Conservation (phyloP, 2,888 invertebrate genomes). For the Pogonocherus hispidulus region DNA sequence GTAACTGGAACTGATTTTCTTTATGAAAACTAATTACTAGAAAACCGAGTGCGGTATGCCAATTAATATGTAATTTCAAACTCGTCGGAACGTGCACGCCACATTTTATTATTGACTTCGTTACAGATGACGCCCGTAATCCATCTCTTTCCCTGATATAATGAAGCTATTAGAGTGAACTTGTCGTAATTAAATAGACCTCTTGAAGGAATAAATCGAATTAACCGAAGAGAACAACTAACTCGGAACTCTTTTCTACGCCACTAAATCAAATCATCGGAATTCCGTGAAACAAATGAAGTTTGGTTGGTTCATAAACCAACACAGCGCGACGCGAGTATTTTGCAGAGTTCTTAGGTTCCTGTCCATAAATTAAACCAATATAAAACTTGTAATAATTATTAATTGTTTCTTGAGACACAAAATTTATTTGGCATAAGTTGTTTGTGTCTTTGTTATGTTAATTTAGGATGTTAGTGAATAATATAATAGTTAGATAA, state of each 20-base stretch:
- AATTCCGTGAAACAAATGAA: slow-evolving; percentile 20
- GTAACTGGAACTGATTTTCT: no score
- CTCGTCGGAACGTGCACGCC: neutral
- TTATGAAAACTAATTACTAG: neutral
- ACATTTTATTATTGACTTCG: slow-evolving; percentile 10
- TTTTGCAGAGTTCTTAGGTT: no score
- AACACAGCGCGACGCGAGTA: no score
- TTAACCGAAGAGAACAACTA: slow-evolving; percentile 32
- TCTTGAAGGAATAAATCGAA: slow-evolving; percentile 35
- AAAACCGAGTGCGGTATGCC: neutral
- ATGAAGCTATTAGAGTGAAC: slow-evolving; percentile 42
- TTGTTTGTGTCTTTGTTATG: no score
- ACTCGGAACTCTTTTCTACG: slow-evolving; percentile 28
- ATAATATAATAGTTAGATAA: no score
- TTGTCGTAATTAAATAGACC: slow-evolving; percentile 42
- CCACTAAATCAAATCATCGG: slow-evolving; percentile 31
- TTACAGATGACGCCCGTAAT: slow-evolving; percentile 38
- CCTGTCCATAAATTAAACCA: no score
- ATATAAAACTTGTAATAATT: no score
- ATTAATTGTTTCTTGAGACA: no score
- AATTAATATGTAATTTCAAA: no score
- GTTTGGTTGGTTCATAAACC: no score
- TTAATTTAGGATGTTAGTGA: no score
- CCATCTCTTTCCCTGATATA: slow-evolving; percentile 39
- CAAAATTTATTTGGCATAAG: no score